Evolutionary conservation across 2,113 vertebrate genomes (phyloP).

Genomic region (Neomonachus schauinslandi): DNA sequence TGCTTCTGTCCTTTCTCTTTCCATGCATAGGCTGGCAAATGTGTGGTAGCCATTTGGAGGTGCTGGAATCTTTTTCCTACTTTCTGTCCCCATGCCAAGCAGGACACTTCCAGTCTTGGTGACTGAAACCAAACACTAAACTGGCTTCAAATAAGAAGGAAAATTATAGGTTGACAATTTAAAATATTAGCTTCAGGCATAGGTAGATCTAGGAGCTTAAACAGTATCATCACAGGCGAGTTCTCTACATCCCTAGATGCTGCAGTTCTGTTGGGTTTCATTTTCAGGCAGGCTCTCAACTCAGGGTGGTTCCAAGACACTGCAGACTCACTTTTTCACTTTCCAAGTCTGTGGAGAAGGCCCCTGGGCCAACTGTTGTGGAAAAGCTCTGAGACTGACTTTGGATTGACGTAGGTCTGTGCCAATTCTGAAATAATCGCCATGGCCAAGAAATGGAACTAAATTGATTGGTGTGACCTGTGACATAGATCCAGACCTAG

Average conservation of each 20-base stretch:
- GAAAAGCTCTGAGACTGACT: background rate
- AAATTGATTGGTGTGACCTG: background rate
- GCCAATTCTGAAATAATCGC: background rate
- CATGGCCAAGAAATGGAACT: background rate
- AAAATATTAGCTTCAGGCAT: background rate
- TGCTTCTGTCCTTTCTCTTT: background rate
- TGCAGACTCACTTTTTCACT: background rate
- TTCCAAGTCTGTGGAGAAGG: background rate
- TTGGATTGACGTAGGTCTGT: background rate
- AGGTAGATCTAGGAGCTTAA: background rate
- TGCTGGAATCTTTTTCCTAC: background rate
- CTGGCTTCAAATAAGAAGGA: background rate
- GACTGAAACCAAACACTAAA: conserved; percentile 33
- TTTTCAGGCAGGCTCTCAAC: background rate
- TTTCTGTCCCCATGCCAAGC: background rate
- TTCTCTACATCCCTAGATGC: background rate
- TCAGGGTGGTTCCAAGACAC: background rate
- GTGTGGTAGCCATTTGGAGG: background rate
- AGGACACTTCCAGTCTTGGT: background rate
- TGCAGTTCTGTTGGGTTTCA: background rate
- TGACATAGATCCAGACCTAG: background rate
- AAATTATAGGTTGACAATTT: background rate
- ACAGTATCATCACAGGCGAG: background rate
- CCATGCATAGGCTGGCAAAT: background rate
- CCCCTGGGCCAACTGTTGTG: background rate